Evolutionary conservation across 2,113 vertebrate species (phyloP).

Genomic region (Poeciliopsis occidentalis): DNA sequence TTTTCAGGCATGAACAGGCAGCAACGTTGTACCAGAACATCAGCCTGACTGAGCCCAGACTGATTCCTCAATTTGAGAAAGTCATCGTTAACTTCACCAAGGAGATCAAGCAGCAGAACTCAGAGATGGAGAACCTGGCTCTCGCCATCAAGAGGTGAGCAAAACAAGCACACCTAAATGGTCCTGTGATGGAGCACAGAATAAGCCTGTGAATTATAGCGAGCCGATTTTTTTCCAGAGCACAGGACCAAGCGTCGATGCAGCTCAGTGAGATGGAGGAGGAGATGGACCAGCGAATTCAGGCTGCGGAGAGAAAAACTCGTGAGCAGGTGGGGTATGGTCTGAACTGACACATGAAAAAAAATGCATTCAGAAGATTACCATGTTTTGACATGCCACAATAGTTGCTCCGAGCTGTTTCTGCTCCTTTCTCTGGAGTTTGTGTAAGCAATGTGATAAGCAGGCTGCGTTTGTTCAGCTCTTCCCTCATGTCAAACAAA

Average conservation of each 20-base stretch:
- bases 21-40: constrained; percentile 92
- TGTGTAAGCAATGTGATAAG: constrained; percentile 30
- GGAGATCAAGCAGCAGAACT: constrained; percentile 91
- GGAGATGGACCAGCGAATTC: constrained; percentile 96
- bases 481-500: constrained; percentile 71
- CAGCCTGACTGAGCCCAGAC: constrained; percentile 87
- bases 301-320: constrained; percentile 84
- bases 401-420: not conserved
- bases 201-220: not conserved
- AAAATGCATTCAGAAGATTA: not conserved
- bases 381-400: not conserved
- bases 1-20: constrained; percentile 86
- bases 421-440: constrained; percentile 23
- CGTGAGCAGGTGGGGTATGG: constrained; percentile 82
- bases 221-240: constrained; percentile 74
- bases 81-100: constrained; percentile 89
- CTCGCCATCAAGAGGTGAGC: constrained; percentile 91
- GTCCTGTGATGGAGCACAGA: too few species aligned
- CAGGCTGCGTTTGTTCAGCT: constrained; percentile 44
- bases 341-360: not conserved
- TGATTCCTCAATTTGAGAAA: constrained; percentile 89
- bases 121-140: constrained; percentile 93
- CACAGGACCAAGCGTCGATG: constrained; percentile 92
- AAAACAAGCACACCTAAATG: not conserved
- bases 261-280: constrained; percentile 95